Evolutionary conservation across 2,888 invertebrate genomes (phyloP).

Genomic region (Eupithecia insigniata): DNA sequence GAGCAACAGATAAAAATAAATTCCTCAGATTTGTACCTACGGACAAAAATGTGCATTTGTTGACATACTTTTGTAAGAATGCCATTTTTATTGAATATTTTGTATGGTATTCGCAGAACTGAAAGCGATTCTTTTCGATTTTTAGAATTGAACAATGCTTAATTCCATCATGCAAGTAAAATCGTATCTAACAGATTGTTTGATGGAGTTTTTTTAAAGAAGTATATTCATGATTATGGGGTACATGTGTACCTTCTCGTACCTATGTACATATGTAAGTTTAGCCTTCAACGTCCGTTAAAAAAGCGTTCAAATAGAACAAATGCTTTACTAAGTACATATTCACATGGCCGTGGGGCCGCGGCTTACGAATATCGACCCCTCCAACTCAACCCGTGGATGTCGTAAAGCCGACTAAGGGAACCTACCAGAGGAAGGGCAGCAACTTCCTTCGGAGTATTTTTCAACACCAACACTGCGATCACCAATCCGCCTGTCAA

Average conservation of each 20-base stretch:
- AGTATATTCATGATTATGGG: neutral
- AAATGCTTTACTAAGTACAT: no score
- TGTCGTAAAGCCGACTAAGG: no score
- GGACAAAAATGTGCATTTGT: neutral
- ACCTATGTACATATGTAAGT: neutral
- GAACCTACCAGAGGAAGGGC: no score
- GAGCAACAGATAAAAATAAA: conserved; percentile 60
- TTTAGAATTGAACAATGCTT: neutral
- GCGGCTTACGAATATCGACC: no score
- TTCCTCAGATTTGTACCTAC: conserved; percentile 53
- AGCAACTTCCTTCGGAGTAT: no score
- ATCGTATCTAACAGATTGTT: neutral
- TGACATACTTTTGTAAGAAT: neutral
- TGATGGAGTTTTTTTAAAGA: neutral
- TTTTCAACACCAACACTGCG: no score
- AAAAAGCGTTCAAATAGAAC: no score
- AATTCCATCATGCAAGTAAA: neutral
- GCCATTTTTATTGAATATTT: neutral
- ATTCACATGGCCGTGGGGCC: no score
- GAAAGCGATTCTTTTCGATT: neutral
- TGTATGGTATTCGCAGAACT: neutral
- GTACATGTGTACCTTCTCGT: neutral
- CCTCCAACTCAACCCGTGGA: no score
- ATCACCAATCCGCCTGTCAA: no score
- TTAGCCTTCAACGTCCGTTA: no score